phyloP scores from a whole-genome alignment of 2,888 invertebrate species.

The Philonicus albiceps region DNA sequence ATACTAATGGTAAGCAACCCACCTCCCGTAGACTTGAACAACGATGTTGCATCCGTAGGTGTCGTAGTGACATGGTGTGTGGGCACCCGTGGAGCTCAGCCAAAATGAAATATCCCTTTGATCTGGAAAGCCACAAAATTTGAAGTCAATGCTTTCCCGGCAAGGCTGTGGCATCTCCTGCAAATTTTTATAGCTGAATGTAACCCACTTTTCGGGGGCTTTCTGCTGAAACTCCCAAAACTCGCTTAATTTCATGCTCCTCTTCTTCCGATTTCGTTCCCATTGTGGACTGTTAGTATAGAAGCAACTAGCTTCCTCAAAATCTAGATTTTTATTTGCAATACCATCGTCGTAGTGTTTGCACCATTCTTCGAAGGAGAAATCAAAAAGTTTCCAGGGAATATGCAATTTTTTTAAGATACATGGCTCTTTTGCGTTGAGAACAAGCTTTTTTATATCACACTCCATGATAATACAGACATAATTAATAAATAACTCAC shows the following conservation, averaged over 20 bases:
- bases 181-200: slow-evolving; percentile 57
- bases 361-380: slow-evolving; percentile 56
- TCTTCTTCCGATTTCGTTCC: slow-evolving; percentile 75
- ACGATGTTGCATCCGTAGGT: slow-evolving; percentile 94
- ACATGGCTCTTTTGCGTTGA: slow-evolving; percentile 58
- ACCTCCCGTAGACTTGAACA: slow-evolving; percentile 88
- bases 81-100: slow-evolving; percentile 86
- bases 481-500: not conserved
- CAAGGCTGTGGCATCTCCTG: slow-evolving; percentile 54
- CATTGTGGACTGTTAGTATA: slow-evolving; percentile 72
- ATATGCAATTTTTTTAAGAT: slow-evolving; percentile 54
- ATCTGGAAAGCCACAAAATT: slow-evolving; percentile 75
- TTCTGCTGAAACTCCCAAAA: slow-evolving; percentile 54
- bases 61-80: slow-evolving; percentile 94
- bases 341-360: slow-evolving; percentile 44
- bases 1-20: slow-evolving; percentile 42
- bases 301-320: slow-evolving; percentile 53
- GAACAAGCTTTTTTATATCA: slow-evolving; percentile 52
- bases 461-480: not conserved
- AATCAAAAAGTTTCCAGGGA: slow-evolving; percentile 57
- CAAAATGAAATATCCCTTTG: slow-evolving; percentile 80
- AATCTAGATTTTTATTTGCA: slow-evolving; percentile 43
- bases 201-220: slow-evolving; percentile 59
- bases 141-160: slow-evolving; percentile 69
- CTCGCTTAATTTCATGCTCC: slow-evolving; percentile 55